Percentiles rank a stretch among this genome's conserved stretches.
Evolutionary conservation across 2,113 vertebrate species (phyloP).

Genomic region (Xenotilapia caudafasciata): DNA sequence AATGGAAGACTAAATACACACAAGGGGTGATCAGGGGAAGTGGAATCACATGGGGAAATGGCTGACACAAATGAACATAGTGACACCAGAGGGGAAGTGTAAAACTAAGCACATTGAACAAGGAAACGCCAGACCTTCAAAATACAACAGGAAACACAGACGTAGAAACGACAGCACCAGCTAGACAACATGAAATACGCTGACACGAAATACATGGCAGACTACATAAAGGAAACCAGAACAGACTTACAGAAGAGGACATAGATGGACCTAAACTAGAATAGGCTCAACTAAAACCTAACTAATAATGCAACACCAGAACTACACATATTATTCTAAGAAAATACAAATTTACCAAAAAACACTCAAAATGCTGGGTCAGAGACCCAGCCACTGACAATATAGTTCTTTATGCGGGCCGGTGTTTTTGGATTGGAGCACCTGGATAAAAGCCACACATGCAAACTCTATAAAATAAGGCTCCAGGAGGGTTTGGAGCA

Average conservation of each 20-base stretch:
- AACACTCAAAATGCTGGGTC: background rate
- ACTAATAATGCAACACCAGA: background rate
- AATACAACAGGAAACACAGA: background rate
- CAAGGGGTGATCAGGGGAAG: background rate
- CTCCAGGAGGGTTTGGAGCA: background rate
- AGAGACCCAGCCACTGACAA: background rate
- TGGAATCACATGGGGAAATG: background rate
- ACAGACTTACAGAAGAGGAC: background rate
- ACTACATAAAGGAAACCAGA: background rate
- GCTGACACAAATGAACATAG: background rate
- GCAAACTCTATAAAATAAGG: background rate
- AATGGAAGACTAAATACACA: background rate
- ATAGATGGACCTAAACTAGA: background rate
- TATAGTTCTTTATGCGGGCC: background rate
- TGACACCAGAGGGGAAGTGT: background rate
- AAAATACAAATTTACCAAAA: background rate
- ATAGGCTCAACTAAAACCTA: background rate
- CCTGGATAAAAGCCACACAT: background rate
- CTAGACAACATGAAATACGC: background rate
- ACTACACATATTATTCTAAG: background rate
- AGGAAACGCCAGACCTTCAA: background rate
- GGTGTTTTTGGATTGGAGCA: background rate
- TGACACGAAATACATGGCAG: accelerated
- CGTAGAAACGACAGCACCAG: background rate
- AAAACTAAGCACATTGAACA: background rate